Evolutionary conservation across 2,113 vertebrate genomes (phyloP), one percentile per base, ranked within the genome.

Genomic region (Agelaius phoeniceus): DNA sequence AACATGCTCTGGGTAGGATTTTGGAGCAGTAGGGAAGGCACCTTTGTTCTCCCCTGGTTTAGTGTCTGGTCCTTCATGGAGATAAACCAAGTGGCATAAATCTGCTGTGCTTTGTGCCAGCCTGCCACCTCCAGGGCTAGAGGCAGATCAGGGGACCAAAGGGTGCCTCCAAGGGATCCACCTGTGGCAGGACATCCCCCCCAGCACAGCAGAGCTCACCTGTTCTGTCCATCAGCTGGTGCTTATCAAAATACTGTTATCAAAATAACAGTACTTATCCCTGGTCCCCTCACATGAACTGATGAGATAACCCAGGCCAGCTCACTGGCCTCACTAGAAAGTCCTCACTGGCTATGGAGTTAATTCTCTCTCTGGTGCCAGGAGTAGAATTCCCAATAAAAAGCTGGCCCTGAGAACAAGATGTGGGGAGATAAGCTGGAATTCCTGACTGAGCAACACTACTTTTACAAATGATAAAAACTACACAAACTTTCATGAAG

Each of bases 1-100:
- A 33, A 33, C 31, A 13, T 0, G 0, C 39, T 33, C 55, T 2
- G 0, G 21, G 10, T 6, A 5, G 71, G 51, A 4, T 27, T 58
- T 51, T 3, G 37, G 41, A 90, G 72, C 59, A 35, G 51, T 3
- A 43, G 68, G 24, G 61, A 63, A 57, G 9, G 39, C 31, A 23
- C 6, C 65, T 81, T 62, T 85, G n/a, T 90, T 78, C 62, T 89
- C 73, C n/a, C 3, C 2, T 10, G 35, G 4, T 78, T 81, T 5
- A 18, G 13, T 31, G 66, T 18, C 41, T 80, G 31, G 20, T 55
- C 35, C 31, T 72, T 69, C 20, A 63, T 48, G 57, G 46, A 90
- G 88, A 65, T 44, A 62, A 54, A 75, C 26, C 5, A 17, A 0
- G 1, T 41, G 41, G 37, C n/a, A 73, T 37, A 44, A 78, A 75